Evolutionary conservation across 2,797 vertebrate genomes (phyloP), one percentile per base, ranked within the genome.

Genomic region (Argentina silus): DNA sequence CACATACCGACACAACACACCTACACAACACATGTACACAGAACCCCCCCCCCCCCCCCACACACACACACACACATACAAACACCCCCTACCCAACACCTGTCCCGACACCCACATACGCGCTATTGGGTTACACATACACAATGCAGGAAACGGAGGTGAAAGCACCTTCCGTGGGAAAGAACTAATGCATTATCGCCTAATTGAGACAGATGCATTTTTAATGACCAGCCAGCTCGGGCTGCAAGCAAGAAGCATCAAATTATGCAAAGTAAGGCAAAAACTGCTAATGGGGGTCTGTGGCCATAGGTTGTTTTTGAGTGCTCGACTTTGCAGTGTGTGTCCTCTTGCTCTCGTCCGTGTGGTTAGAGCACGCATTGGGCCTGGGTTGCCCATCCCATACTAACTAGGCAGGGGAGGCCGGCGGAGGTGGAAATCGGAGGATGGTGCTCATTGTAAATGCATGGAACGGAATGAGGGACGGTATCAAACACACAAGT

Each of bases 201-300:
- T 90, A 90, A 92, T 87, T 87, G 84, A 91, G 87, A 89, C 78
- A 60, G 84, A 92, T 92, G 90, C 85, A 92, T 93, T 90, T 92
- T 92, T 93, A 93, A 93, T 91, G 90, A 82, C 56, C 6, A 14
- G 60, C 45, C 6, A 14, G 60, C 45, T 55, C 2, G 82, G 17
- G 79, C 89, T 85, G 73, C 79, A 74, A 87, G 88, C 82, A 21
- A 79, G 80, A 88, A 70, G 89, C 80, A 85, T 90, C 84, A 79
- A 81, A 91, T 91, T 88, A 91, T 92, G 89, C 89, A 59, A 87
- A 80, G 83, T 77, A 83, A 84, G 89, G 77, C 78, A 88, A 89
- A 55, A 90, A 86, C 85, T 81, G 83, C 83, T 90, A 87, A 90
- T 87, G 75, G 78, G 7, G 7, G 14, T 63, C 44, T 66, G 47